Evolutionary conservation across 2,797 vertebrate genomes (phyloP), one percentile per base, ranked within the genome.

Genomic region (Ciconia nigra): DNA sequence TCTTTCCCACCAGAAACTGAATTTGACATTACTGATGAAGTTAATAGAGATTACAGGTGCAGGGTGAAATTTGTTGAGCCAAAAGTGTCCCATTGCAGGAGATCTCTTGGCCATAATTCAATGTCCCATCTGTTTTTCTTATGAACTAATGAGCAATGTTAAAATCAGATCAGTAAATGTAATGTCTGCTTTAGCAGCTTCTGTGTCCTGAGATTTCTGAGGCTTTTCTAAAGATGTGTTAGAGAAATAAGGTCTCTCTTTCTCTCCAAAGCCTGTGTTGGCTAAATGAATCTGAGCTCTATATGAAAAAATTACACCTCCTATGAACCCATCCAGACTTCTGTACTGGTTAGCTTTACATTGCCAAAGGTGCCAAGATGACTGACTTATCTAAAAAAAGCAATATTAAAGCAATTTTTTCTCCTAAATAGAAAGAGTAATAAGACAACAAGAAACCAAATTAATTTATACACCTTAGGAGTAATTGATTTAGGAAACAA

Each of bases 111-210:
- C 55, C 22, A 12, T 73, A 70, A 70, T 72, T 87, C 80, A 69
- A 19, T 4, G 2, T 44, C 15, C 39, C 80, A 86, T 76, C 89
- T 93, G 82, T 72, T 95, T 94, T 95, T 90, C 85, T 83, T 80
- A 71, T 1, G 2, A 87, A 70, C 31, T 74, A 82, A 85, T 51
- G 65, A 91, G 58, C 35, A 87, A 66, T 51, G 66, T 95, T 94
- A 91, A 87, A 93, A 84, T 93, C 70, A 84, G 59, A 90, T 91
- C 55, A 80, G 63, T 87, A 92, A 77, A 95, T 89, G 65, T 87
- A 88, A 74, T 51, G 10, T 71, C 63, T 95, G 59, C 25, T 87
- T 84, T 90, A 97, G 83, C 35, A 89, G 44, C 58, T 94, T 81
- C 90, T 63, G 59, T 84, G 80, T 86, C 51, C 54, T 79, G 58